These are phyloP conservation scores for Phocoena phocoena DNA, from an alignment of 2,113 vertebrate genomes.

Conservation along the genomic window DNA sequence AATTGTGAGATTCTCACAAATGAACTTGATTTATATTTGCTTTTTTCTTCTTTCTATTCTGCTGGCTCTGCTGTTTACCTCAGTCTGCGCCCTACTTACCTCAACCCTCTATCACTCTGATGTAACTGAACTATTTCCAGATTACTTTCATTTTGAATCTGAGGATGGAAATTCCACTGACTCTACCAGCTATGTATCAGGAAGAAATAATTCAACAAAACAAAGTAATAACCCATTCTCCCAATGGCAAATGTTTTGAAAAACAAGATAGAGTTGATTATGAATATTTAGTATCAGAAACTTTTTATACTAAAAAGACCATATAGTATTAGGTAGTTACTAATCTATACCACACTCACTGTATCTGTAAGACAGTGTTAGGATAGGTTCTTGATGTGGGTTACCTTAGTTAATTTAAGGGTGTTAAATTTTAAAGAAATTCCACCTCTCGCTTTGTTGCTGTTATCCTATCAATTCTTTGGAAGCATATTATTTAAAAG, in stretches of 20 bases:
- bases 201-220: not conserved
- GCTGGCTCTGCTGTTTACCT: not conserved
- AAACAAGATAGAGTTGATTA: not conserved
- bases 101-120: not conserved
- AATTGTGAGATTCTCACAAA: not conserved
- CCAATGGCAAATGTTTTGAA: not conserved
- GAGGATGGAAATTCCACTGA: not conserved
- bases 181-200: not conserved
- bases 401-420: not conserved
- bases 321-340: not conserved
- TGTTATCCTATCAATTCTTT: not conserved
- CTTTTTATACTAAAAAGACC: not conserved
- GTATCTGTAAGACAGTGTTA: not conserved
- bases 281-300: not conserved
- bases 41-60: not conserved
- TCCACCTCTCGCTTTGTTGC: not conserved
- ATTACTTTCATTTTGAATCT: conserved; percentile 4
- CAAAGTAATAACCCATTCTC: not conserved
- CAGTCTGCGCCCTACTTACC: not conserved
- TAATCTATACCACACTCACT: not conserved
- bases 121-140: not conserved
- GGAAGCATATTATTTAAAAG: not conserved
- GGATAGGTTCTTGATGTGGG: not conserved
- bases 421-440: not conserved
- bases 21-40: not conserved